Evolutionary conservation across 1,140 invertebrate species (phyloP).

Genomic region (Drosophila melanogaster): Release_6_plus_ISO1_MT NC_004354.4:13883501-13884000

Average conservation of each 20-base stretch:
- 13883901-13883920: constrained; percentile 55
- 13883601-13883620: constrained; percentile 70
- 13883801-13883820: constrained; percentile 83
- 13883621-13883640: constrained; percentile 17
- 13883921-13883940: constrained; percentile 41
- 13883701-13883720: constrained; percentile 66
- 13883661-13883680: constrained; percentile 63
- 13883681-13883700: constrained; percentile 52
- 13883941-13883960: constrained; percentile 6
- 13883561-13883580: constrained; percentile 73
- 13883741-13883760: constrained; percentile 72
- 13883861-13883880: constrained; percentile 81
- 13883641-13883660: constrained; percentile 54
- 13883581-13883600: constrained; percentile 55
- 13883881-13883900: constrained; percentile 68
- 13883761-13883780: constrained; percentile 56
- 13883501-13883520: constrained; percentile 66
- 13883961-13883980: constrained; percentile 13
- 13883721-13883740: constrained; percentile 72
- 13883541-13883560: constrained; percentile 55
- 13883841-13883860: constrained; percentile 80
- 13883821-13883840: constrained; percentile 78
- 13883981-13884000: constrained; percentile 1
- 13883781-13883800: constrained; percentile 46
- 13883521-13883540: constrained; percentile 23